These are phyloP conservation scores for Anoplopoma fimbria DNA, from an alignment of 2,113 vertebrate species.

Conservation along the genomic window DNA sequence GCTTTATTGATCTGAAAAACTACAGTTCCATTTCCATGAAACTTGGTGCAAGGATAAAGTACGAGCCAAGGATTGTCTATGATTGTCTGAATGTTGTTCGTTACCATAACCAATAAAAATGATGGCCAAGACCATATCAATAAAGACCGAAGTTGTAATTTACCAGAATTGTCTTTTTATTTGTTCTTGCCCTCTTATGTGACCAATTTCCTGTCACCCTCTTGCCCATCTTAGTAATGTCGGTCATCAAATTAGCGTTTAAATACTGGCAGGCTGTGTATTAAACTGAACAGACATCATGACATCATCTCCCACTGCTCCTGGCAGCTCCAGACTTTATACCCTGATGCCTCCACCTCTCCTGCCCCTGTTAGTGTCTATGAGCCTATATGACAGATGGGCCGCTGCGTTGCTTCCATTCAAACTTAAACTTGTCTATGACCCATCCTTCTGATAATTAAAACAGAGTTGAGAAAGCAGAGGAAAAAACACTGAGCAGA, in stretches of 20 bases:
- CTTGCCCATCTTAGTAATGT: background rate
- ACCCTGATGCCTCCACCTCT: constrained; percentile 28
- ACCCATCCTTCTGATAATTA: constrained; percentile 67
- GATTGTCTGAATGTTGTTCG: background rate
- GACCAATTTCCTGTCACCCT: constrained; percentile 4
- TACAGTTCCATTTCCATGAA: background rate
- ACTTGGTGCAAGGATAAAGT: background rate
- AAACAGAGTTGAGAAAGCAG: constrained; percentile 62
- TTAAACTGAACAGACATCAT: background rate
- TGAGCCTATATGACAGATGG: constrained; percentile 71
- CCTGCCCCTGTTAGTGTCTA: constrained; percentile 22
- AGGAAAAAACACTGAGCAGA: constrained; percentile 68
- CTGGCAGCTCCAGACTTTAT: constrained; percentile 33
- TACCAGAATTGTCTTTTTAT: background rate
- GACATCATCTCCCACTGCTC: constrained; percentile 29
- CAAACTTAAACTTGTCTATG: constrained; percentile 54
- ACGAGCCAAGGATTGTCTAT: background rate
- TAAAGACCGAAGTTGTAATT: background rate
- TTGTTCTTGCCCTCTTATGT: background rate
- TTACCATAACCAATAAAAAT: background rate
- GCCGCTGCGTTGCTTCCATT: constrained; percentile 63
- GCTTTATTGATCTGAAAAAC: background rate
- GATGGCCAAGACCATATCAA: background rate
- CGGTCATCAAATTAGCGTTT: constrained; percentile 39
- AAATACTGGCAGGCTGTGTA: constrained; percentile 2